Percentiles rank a stretch among this genome's conserved stretches.
Conservation (phyloP, 2,797 vertebrate species). For the Meda fulgida region DNA sequence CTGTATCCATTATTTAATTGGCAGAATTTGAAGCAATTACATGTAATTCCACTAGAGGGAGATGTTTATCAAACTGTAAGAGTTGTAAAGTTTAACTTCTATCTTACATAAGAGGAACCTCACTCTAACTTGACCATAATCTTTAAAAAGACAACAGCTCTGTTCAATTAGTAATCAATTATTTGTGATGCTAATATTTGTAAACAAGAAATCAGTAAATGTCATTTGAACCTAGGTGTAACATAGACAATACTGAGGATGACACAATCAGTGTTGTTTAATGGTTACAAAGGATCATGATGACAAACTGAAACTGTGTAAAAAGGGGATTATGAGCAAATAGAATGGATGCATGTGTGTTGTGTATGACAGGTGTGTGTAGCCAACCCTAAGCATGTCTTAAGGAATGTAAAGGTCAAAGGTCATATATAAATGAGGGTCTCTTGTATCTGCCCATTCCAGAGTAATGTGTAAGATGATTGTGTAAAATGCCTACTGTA, state of each 20-base stretch:
- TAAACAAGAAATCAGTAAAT: not conserved
- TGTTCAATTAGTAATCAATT: not conserved
- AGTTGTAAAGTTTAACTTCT: not conserved
- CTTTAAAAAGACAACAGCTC: not conserved
- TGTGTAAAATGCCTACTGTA: not conserved
- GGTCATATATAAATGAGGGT: not conserved
- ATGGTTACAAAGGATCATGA: not conserved
- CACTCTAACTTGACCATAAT: not conserved
- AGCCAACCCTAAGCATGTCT: not conserved
- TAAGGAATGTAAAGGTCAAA: not conserved
- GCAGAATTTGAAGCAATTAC: not conserved
- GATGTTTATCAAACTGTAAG: not conserved
- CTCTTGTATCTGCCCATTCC: not conserved
- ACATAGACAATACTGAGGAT: not conserved
- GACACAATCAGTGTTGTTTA: not conserved
- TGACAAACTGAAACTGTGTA: not conserved
- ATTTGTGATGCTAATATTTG: not conserved
- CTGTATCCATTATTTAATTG: not conserved
- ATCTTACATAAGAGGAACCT: no score
- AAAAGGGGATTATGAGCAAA: not conserved
- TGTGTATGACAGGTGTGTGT: not conserved
- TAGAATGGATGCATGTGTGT: not conserved
- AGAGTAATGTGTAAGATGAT: not conserved
- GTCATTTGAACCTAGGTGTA: not conserved
- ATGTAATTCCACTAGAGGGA: constrained; percentile 19